A percentile compares a stretch with the other conserved stretches of the same genome.
phyloP scores from a whole-genome alignment of 2,113 vertebrate species.

The Saccopteryx leptura region DNA sequence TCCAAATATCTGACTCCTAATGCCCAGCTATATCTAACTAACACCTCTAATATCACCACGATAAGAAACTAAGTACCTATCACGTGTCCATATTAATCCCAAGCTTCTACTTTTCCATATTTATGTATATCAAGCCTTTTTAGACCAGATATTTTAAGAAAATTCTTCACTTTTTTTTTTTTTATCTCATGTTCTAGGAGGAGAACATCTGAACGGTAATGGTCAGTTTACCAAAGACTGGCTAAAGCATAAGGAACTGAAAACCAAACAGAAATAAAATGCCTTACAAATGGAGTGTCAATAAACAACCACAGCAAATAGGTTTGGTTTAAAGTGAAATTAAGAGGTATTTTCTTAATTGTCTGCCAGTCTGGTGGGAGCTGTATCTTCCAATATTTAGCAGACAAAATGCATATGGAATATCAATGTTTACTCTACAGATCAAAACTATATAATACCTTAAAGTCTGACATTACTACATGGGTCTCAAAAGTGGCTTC shows the following conservation, averaged over 20 bases:
- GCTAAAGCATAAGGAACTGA: background rate
- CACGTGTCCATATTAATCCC: background rate
- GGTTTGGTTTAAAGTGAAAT: background rate
- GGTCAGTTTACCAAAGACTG: slow-evolving; percentile 38
- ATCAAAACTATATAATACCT: background rate
- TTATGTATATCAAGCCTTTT: background rate
- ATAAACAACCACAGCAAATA: background rate
- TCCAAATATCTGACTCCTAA: background rate
- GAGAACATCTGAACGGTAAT: slow-evolving; percentile 44
- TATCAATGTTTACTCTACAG: background rate
- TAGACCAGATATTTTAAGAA: slow-evolving; percentile 18
- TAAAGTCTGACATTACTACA: background rate
- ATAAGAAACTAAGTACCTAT: background rate
- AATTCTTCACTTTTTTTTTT: background rate
- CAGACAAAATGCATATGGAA: background rate
- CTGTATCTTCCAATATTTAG: background rate
- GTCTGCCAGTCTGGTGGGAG: background rate
- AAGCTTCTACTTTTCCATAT: background rate
- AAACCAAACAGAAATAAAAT: slow-evolving; percentile 46
- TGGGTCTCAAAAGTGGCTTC: background rate
- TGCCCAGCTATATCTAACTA: background rate
- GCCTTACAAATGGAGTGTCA: background rate
- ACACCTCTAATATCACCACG: background rate
- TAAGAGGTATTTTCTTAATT: slow-evolving; percentile 40
- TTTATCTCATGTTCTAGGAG: background rate